Conservation (phyloP, 2,113 vertebrate genomes). For the Solenodon paradoxus region DNA sequence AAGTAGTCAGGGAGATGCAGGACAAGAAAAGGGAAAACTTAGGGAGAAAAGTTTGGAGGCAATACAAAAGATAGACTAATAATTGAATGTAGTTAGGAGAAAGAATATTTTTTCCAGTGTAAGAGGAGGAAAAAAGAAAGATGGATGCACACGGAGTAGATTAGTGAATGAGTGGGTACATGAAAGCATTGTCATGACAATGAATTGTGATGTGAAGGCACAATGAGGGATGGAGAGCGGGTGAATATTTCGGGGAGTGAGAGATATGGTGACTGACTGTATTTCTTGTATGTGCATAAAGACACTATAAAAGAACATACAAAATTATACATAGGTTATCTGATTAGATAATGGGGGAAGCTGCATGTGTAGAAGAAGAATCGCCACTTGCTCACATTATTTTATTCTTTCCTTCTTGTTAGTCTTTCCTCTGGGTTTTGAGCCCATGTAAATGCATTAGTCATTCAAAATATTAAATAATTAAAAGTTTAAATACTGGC, state of each 20-base stretch:
- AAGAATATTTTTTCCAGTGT: neutral
- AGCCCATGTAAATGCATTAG: neutral
- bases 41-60: neutral
- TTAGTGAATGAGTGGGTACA: neutral
- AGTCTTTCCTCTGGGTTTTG: neutral
- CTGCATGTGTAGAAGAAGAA: neutral
- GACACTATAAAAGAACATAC: neutral
- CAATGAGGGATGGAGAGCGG: neutral
- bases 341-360: neutral
- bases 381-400: neutral
- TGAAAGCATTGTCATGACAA: neutral
- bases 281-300: neutral
- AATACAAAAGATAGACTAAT: neutral
- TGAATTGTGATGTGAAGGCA: neutral
- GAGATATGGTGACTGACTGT: neutral
- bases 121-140: neutral
- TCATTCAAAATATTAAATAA: neutral
- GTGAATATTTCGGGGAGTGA: neutral
- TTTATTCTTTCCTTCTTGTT: too few species aligned
- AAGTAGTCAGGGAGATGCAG: neutral
- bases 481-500: neutral
- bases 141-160: neutral
- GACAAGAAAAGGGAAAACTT: neutral
- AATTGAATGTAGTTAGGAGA: neutral
- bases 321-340: neutral